phyloP scores from a whole-genome alignment of 2,888 invertebrate genomes.

The Aphidius colemani region DNA sequence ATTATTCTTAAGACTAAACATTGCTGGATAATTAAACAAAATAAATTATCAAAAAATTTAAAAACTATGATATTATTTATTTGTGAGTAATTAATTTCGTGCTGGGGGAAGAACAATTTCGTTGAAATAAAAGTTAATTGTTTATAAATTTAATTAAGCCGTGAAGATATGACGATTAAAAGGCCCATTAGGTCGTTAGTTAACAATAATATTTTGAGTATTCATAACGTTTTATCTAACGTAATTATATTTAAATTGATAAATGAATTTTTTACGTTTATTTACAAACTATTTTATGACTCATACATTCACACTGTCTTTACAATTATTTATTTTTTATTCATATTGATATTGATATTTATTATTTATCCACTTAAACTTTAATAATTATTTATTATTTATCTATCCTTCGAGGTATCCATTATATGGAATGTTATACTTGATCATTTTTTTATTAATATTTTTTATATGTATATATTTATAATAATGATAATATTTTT shows the following conservation, averaged over 20 bases:
- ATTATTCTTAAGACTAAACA: no score
- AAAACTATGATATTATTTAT: no score
- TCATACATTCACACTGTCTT: slow-evolving; percentile 11
- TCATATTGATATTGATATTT: slow-evolving; percentile 9
- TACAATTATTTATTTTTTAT: slow-evolving; percentile 16
- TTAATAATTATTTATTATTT: slow-evolving; percentile 27
- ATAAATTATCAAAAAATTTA: no score
- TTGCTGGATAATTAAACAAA: no score
- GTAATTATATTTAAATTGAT: slow-evolving; percentile 1
- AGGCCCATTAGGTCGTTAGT: slow-evolving; percentile 35
- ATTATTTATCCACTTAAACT: slow-evolving; percentile 26
- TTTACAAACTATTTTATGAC: slow-evolving; percentile 16
- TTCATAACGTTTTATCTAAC: slow-evolving; percentile 4
- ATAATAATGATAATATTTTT: slow-evolving; percentile 28
- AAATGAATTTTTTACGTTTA: slow-evolving; percentile 11
- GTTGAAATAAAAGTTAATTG: background rate
- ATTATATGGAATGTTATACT: slow-evolving; percentile 41
- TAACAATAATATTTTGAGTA: slow-evolving; percentile 21
- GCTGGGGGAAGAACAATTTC: slow-evolving; percentile 17
- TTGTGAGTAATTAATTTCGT: slow-evolving; percentile 5
- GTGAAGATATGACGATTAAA: slow-evolving; percentile 29
- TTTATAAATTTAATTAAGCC: slow-evolving; percentile 18
- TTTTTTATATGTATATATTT: slow-evolving; percentile 33
- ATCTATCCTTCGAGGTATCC: slow-evolving; percentile 36
- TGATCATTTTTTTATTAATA: slow-evolving; percentile 19